Conservation (phyloP, 2,113 vertebrate genomes). For the Gavia stellata region DNA sequence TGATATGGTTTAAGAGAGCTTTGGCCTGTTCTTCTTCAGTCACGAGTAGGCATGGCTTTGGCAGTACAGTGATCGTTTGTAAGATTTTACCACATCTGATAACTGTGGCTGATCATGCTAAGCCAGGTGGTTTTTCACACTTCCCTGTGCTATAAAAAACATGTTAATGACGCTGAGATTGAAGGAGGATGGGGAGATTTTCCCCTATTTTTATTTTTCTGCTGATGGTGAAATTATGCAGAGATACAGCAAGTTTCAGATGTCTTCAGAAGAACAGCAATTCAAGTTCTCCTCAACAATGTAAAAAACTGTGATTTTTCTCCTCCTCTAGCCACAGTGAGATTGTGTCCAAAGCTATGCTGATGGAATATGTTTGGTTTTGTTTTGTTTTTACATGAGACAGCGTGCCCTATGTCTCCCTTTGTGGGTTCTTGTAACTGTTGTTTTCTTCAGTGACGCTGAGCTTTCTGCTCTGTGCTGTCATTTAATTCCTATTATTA, state of each 20-base stretch:
- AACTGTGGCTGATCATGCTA: neutral
- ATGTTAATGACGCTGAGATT: neutral
- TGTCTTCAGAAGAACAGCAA: neutral
- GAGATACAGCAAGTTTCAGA: neutral
- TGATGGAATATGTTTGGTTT: neutral
- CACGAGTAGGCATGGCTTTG: neutral
- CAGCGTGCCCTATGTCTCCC: constrained; percentile 51
- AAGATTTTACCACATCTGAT: neutral
- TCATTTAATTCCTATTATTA: constrained; percentile 75
- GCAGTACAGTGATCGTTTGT: neutral
- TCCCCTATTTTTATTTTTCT: neutral
- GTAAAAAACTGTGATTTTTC: constrained; percentile 48
- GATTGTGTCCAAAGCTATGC: neutral
- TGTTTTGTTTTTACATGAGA: constrained; percentile 62
- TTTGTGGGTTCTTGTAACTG: constrained; percentile 66
- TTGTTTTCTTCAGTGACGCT: constrained; percentile 57
- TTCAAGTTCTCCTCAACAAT: neutral
- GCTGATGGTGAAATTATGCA: neutral
- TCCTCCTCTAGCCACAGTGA: neutral
- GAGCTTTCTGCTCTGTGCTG: constrained; percentile 63
- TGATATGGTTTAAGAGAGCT: neutral
- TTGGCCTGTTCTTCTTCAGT: neutral
- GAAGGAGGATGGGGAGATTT: neutral
- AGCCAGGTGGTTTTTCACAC: neutral
- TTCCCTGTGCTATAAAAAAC: neutral